These are phyloP conservation scores for Cotesia congregata DNA, from an alignment of 2,888 invertebrate species.

Conservation along the genomic window DNA sequence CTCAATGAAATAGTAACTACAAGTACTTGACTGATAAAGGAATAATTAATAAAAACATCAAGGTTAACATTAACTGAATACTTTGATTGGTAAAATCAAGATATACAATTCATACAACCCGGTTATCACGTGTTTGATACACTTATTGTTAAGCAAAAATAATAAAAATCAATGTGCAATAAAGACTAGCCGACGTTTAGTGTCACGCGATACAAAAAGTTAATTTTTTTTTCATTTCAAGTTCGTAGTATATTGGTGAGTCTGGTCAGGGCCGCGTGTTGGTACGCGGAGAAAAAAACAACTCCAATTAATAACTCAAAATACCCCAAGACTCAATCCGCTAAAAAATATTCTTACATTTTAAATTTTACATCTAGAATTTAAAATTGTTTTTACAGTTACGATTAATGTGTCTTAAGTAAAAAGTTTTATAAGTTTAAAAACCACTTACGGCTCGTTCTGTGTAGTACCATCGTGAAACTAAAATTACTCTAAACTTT, in stretches of 20 bases:
- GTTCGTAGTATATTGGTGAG: constrained; percentile 42
- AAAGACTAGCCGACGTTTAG: constrained; percentile 37
- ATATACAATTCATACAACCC: neutral
- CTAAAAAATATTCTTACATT: neutral
- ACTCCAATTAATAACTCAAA: neutral
- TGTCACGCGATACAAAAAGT: constrained; percentile 44
- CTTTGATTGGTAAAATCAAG: too few relatives aligned
- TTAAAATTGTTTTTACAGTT: neutral
- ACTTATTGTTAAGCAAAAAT: neutral
- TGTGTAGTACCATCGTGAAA: constrained; percentile 68
- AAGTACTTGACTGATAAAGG: too few relatives aligned
- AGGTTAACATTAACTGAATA: neutral
- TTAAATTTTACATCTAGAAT: neutral
- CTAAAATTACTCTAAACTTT: constrained; percentile 35
- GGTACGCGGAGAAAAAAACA: neutral
- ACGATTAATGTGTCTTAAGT: neutral
- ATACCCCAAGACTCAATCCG: neutral
- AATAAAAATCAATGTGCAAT: neutral
- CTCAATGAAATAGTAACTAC: too few relatives aligned
- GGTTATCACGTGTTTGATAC: constrained; percentile 10
- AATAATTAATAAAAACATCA: too few relatives aligned
- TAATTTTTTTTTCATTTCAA: constrained; percentile 31
- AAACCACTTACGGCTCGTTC: constrained; percentile 67
- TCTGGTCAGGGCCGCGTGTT: constrained; percentile 51
- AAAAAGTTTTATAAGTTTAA: constrained; percentile 11